Percentiles rank a stretch among this genome's conserved stretches.
phyloP scores from a whole-genome alignment of 2,113 vertebrate species.

The Pycnonotus jocosus region DNA sequence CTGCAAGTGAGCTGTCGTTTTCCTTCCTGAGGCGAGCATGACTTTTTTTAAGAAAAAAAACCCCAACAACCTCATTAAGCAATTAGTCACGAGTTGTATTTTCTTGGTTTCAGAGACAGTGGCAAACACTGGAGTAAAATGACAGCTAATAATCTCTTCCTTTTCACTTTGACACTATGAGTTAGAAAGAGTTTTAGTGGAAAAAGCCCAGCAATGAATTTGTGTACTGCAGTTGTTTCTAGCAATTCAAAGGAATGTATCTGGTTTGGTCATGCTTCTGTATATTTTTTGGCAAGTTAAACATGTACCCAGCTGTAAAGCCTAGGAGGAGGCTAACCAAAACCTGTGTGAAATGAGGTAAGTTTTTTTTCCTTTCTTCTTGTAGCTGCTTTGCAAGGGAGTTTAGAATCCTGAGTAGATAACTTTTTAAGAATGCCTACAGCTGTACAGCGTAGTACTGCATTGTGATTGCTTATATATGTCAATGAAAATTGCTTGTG shows the following conservation, averaged over 20 bases:
- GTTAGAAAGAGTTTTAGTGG: neutral
- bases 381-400: neutral
- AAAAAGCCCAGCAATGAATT: neutral
- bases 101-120: neutral
- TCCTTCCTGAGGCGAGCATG: slow-evolving; percentile 44
- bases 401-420: neutral
- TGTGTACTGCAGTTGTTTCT: neutral
- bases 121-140: neutral
- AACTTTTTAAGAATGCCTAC: neutral
- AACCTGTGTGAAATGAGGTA: neutral
- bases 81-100: slow-evolving; percentile 23
- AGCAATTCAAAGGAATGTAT: neutral
- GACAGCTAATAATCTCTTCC: neutral
- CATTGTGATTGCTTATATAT: neutral
- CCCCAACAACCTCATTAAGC: neutral
- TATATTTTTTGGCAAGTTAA: neutral
- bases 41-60: neutral
- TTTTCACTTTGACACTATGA: slow-evolving; percentile 32
- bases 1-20: slow-evolving; percentile 22
- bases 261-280: neutral
- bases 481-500: neutral
- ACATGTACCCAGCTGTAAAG: neutral
- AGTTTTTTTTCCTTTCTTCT: neutral
- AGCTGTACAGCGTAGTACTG: neutral
- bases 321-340: neutral